phyloP scores from a whole-genome alignment of 92 coral and sea anemone genomes.

The Meandrina meandrites region DNA sequence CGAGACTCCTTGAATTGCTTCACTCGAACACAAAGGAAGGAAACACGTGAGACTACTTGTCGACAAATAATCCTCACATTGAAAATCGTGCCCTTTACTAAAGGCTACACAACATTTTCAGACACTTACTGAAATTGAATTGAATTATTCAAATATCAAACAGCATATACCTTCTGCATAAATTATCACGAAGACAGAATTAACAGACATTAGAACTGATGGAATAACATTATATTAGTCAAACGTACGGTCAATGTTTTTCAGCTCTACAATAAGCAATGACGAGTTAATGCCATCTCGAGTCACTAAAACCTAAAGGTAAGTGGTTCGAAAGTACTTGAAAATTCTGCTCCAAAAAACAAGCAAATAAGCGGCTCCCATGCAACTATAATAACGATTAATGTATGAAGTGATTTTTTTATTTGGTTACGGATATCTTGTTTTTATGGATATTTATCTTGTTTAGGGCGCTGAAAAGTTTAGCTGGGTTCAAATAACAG shows the following conservation, averaged over 20 bases:
- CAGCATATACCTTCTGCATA: background rate
- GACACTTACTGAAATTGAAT: background rate
- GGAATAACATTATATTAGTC: background rate
- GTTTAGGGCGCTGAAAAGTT: background rate
- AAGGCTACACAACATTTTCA: background rate
- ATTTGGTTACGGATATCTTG: background rate
- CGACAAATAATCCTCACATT: background rate
- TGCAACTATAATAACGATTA: background rate
- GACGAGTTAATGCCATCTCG: background rate
- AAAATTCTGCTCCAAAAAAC: background rate
- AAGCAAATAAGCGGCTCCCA: background rate
- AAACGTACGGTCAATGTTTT: background rate
- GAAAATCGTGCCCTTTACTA: background rate
- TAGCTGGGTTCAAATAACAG: too few relatives aligned
- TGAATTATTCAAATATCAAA: background rate
- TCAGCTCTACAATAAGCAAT: background rate
- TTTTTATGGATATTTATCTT: background rate
- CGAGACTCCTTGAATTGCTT: background rate
- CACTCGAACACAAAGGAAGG: background rate
- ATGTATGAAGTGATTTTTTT: background rate
- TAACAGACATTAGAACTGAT: background rate
- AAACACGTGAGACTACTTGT: background rate
- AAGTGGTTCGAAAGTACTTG: background rate
- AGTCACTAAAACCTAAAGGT: background rate
- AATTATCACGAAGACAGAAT: background rate